Conservation (phyloP, 2,888 invertebrate genomes). For the Eudemis profundana region DNA sequence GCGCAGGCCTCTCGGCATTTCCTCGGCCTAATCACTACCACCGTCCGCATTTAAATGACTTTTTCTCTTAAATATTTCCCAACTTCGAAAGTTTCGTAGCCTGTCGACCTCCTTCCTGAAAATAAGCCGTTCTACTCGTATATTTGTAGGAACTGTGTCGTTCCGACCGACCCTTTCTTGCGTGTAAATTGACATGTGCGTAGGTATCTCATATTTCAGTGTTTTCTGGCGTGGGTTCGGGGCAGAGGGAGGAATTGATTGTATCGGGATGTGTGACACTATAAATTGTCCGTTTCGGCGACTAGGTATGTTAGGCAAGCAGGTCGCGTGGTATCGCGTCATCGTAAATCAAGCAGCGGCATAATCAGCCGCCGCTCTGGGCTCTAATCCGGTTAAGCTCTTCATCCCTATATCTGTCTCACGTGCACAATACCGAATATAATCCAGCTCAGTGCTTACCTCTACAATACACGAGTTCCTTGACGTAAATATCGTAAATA, state of each 20-base stretch:
- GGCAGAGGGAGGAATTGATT: conserved; percentile 65
- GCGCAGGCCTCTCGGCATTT: conserved; percentile 52
- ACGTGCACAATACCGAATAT: conserved; percentile 73
- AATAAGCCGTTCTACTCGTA: conserved; percentile 49
- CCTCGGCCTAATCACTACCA: conserved; percentile 75
- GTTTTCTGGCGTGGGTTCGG: conserved; percentile 55
- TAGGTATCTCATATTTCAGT: conserved; percentile 73
- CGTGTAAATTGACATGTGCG: conserved; percentile 64
- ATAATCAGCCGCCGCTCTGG: conserved; percentile 77
- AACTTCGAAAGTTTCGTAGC: conserved; percentile 59
- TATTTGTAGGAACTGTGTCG: conserved; percentile 24
- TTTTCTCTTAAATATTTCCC: conserved; percentile 68
- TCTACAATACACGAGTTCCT: conserved; percentile 54
- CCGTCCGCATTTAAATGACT: conserved; percentile 80
- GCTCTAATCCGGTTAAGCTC: conserved; percentile 78
- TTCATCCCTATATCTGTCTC: conserved; percentile 76
- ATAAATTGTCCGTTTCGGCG: conserved; percentile 76
- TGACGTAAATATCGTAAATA: conserved; percentile 58
- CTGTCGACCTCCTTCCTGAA: conserved; percentile 59
- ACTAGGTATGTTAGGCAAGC: conserved; percentile 70
- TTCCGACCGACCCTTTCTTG: conserved; percentile 62
- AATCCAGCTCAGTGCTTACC: conserved; percentile 57
- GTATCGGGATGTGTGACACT: conserved; percentile 68
- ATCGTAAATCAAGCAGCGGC: conserved; percentile 81
- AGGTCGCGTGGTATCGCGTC: conserved; percentile 72